A percentile compares a stretch with the other conserved stretches of the same genome.
These are phyloP conservation scores for Leptopilina syphax DNA, from an alignment of 2,888 invertebrate genomes.

Conservation along the genomic window DNA sequence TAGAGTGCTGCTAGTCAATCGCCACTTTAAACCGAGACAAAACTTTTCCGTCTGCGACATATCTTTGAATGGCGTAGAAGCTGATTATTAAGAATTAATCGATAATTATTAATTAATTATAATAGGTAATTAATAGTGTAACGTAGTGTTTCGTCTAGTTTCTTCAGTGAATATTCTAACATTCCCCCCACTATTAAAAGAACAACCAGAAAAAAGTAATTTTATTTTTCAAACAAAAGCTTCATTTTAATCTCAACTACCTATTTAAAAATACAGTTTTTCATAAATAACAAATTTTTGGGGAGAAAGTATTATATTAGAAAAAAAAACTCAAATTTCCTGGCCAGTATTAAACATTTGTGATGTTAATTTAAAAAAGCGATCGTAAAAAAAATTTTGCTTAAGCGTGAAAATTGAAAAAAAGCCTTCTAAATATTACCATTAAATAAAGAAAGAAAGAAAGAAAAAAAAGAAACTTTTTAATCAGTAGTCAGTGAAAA, in stretches of 20 bases:
- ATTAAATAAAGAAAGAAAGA: background rate
- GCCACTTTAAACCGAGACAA: conserved; percentile 35
- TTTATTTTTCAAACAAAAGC: too few relatives aligned
- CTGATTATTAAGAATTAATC: conserved; percentile 17
- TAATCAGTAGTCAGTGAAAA: background rate
- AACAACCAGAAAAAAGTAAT: too few relatives aligned
- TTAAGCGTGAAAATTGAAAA: background rate
- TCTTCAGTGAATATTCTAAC: conserved; percentile 2
- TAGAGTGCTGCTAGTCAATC: conserved; percentile 40
- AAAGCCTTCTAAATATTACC: background rate
- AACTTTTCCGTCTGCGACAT: conserved; percentile 33
- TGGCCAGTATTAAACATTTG: conserved; percentile 10
- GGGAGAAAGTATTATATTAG: background rate
- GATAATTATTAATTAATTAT: background rate
- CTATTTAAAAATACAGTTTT: background rate
- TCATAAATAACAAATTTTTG: background rate
- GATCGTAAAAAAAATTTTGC: background rate
- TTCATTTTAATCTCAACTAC: too few relatives aligned
- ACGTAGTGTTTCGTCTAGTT: conserved; percentile 21
- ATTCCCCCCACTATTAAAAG: background rate
- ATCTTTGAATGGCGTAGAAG: conserved; percentile 14
- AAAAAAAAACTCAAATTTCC: background rate
- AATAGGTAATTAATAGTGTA: conserved; percentile 5
- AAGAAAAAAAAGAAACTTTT: background rate
- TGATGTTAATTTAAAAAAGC: conserved; percentile 6